Conservation (phyloP, 2,888 invertebrate genomes). For the Siphlonurus alternatus region DNA sequence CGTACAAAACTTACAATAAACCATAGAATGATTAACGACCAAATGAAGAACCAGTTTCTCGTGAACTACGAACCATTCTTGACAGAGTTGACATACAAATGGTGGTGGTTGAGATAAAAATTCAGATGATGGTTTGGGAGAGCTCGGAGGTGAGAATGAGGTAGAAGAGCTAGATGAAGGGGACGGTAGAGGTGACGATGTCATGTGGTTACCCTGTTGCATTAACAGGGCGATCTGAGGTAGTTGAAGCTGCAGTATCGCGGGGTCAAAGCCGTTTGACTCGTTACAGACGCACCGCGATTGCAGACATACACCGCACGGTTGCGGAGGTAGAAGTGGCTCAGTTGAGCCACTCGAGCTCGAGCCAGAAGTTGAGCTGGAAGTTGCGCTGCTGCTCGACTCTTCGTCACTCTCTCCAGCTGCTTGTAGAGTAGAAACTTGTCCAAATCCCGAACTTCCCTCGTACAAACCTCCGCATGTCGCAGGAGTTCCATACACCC, state of each 20-base stretch:
- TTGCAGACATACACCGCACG: background rate
- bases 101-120: constrained; percentile 9
- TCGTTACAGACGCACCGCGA: background rate
- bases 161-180: constrained; percentile 7
- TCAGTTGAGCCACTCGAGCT: background rate
- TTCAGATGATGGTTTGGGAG: background rate
- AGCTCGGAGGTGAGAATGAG: background rate
- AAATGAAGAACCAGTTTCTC: constrained; percentile 16
- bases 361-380: too few species aligned
- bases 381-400: constrained; percentile 2
- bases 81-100: constrained; percentile 14
- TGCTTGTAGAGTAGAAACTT: background rate
- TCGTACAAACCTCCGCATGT: background rate
- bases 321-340: background rate
- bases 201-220: constrained; percentile 11
- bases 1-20: constrained; percentile 15
- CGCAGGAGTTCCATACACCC: background rate
- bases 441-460: background rate
- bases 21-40: constrained; percentile 15
- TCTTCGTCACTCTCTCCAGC: background rate
- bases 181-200: constrained; percentile 9
- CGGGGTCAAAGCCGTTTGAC: constrained; percentile 10
- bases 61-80: constrained; percentile 16
- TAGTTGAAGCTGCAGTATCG: constrained; percentile 11
- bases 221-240: constrained; percentile 11